Evolutionary conservation across 2,888 invertebrate species (phyloP).

Genomic region (Melolontha melolontha): DNA sequence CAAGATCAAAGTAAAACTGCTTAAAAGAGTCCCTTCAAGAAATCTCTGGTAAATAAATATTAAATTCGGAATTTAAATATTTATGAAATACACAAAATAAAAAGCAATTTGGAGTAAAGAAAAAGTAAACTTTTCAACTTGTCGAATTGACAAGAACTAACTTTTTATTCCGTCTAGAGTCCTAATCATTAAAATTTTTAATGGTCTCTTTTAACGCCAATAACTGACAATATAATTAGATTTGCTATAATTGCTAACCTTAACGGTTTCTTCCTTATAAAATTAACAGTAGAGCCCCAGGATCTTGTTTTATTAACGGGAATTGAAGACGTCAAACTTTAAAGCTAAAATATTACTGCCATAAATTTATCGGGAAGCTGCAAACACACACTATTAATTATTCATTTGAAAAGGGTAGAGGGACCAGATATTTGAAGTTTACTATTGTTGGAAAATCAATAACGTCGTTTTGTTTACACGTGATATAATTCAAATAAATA

Average conservation of each 20-base stretch:
- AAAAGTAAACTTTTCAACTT: neutral
- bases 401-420: slow-evolving; percentile 8
- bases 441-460: slow-evolving; percentile 6
- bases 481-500: no score
- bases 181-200: slow-evolving; percentile 7
- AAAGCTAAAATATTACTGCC: slow-evolving; percentile 10
- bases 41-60: slow-evolving; percentile 2
- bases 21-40: slow-evolving; percentile 1
- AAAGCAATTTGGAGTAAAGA: neutral
- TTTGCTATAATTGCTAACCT: slow-evolving; percentile 1
- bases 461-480: neutral
- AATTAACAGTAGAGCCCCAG: neutral
- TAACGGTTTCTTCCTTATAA: slow-evolving; percentile 3
- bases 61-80: slow-evolving; percentile 10
- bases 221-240: neutral
- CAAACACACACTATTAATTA: slow-evolving; percentile 22
- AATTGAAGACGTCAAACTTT: slow-evolving; percentile 14
- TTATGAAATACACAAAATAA: slow-evolving; percentile 17
- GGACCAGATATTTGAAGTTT: neutral
- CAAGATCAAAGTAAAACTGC: slow-evolving; percentile 5
- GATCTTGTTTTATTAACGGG: slow-evolving; percentile 9
- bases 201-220: neutral
- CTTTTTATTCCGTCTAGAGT: neutral
- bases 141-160: neutral
- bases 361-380: slow-evolving; percentile 12